Evolutionary conservation across 2,888 invertebrate species (phyloP).

Genomic region (Scaptomyza caliginosa): DNA sequence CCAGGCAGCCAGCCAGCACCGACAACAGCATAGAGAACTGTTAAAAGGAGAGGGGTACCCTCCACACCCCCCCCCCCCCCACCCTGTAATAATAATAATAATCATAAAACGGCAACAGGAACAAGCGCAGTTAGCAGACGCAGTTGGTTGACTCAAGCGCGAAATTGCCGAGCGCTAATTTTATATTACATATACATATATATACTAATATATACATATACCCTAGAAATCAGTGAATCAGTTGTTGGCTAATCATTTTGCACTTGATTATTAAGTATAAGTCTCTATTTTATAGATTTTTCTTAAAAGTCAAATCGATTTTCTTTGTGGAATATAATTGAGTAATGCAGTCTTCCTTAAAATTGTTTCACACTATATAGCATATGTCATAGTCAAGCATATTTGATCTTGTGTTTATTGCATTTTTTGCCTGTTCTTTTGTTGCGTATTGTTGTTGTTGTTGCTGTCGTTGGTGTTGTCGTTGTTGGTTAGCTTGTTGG

Average conservation of each 20-base stretch:
- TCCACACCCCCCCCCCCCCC: neutral
- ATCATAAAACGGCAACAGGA: slow-evolving; percentile 53
- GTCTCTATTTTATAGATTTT: too few relatives aligned
- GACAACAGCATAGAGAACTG: neutral
- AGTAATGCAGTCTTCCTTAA: too few relatives aligned
- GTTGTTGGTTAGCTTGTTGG: slow-evolving; percentile 31
- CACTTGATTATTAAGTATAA: too few relatives aligned
- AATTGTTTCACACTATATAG: too few relatives aligned
- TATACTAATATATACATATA: neutral
- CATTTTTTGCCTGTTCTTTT: slow-evolving; percentile 5
- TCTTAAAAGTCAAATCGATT: too few relatives aligned
- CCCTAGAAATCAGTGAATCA: neutral
- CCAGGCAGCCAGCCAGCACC: neutral
- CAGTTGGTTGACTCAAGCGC: slow-evolving; percentile 33
- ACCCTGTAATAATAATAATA: slow-evolving; percentile 61
- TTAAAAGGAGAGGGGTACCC: neutral
- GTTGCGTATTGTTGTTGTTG: slow-evolving; percentile 1
- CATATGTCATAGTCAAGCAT: slow-evolving; percentile 2
- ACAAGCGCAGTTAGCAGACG: slow-evolving; percentile 40
- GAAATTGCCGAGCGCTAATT: slow-evolving; percentile 33
- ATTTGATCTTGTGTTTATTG: neutral
- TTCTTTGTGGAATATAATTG: neutral
- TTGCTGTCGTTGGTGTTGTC: slow-evolving; percentile 7
- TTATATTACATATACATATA: slow-evolving; percentile 7
- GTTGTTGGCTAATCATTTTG: too few relatives aligned